Percentiles rank a stretch among this genome's conserved stretches.
These are phyloP conservation scores for Nothoprocta pentlandii DNA, from an alignment of 2,113 vertebrate genomes.

Conservation along the genomic window DNA sequence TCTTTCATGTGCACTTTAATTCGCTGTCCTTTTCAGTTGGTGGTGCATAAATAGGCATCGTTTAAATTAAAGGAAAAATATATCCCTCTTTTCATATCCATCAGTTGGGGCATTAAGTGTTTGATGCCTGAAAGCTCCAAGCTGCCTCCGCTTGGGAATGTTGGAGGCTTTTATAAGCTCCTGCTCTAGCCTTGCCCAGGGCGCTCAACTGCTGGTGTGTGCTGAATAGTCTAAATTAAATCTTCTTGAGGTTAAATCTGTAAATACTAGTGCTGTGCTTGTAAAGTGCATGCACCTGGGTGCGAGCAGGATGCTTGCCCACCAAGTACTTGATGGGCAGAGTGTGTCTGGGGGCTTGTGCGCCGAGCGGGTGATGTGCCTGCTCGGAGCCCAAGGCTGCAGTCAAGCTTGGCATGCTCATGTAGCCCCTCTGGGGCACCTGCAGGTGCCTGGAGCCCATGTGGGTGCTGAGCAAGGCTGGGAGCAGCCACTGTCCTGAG, in stretches of 20 bases:
- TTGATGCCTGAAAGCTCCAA: neutral
- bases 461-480: neutral
- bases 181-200: neutral
- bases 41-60: constrained; percentile 27
- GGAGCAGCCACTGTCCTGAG: neutral
- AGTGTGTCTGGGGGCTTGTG: rapidly evolving
- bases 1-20: constrained; percentile 66
- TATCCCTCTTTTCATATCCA: constrained; percentile 14
- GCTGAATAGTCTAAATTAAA: neutral
- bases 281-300: rapidly evolving
- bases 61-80: constrained; percentile 56
- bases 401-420: rapidly evolving
- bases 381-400: rapidly evolving
- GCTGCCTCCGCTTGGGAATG: neutral
- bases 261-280: neutral
- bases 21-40: constrained; percentile 56
- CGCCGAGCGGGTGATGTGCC: rapidly evolving
- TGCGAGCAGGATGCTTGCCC: neutral
- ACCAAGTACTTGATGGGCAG: rapidly evolving
- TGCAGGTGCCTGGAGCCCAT: rapidly evolving
- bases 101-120: neutral
- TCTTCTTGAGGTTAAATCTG: neutral
- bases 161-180: rapidly evolving
- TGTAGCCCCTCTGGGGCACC: neutral
- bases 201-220: neutral